These are phyloP conservation scores for Rhopilema esculentum DNA, from an alignment of 30 jellyfish, hydroid and myxozoan genomes.

Conservation along the genomic window DNA sequence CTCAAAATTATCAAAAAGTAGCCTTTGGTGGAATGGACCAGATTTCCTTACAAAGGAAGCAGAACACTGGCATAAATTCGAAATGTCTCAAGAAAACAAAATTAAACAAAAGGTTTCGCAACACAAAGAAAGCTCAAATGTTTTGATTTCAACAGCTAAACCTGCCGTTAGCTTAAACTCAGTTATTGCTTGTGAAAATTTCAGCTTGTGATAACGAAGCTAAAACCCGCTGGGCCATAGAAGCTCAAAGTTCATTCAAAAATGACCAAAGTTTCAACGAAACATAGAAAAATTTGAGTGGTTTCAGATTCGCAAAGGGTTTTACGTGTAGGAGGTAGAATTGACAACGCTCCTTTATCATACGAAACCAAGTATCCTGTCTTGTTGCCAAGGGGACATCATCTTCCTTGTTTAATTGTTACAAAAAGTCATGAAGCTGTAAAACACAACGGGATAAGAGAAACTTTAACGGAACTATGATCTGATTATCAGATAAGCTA, in stretches of 20 bases:
- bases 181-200: conserved; percentile 8
- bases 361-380: conserved; percentile 13
- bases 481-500: conserved; percentile 3
- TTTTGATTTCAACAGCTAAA: neutral
- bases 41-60: neutral
- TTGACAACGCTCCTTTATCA: conserved; percentile 21
- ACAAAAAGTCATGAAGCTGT: neutral
- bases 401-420: neutral
- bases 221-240: neutral
- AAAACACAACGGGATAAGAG: conserved; percentile 29
- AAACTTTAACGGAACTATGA: conserved; percentile 19
- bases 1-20: neutral
- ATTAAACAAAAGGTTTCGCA: neutral
- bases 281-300: neutral
- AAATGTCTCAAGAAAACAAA: neutral
- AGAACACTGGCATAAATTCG: conserved; percentile 1
- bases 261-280: neutral
- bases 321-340: conserved; percentile 29
- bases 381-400: conserved; percentile 19
- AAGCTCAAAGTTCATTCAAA: conserved; percentile 1
- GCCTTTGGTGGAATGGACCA: conserved; percentile 27
- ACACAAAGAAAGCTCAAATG: neutral
- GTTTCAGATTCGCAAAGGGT: conserved; percentile 20
- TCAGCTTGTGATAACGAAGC: neutral
- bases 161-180: neutral